Base-by-base conservation (phyloP, 2,888 invertebrate species). In the Phyllotreta striolata region DNA sequence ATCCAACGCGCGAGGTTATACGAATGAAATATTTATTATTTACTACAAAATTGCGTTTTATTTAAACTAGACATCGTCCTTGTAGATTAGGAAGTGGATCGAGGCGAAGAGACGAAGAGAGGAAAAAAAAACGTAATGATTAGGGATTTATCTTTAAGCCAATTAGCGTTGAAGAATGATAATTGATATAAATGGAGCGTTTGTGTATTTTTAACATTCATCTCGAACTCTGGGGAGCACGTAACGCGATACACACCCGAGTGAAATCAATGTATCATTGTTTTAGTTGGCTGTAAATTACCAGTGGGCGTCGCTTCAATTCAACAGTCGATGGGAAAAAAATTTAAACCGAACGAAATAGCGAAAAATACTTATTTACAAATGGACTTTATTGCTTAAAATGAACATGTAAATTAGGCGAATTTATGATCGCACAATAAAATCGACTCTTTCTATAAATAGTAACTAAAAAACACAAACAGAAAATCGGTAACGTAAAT, bases 381-480 rank as follows among this genome's bases (percentile, higher is more conserved):
- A 70, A 67, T 60, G 34, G 49, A 9, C 63, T 70, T 72, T 63
- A 70, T 71, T 70, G 62, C 57, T 56, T 65, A 63, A 67, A 69
- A 61, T 59, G 62, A 62, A 58, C 39, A 24, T 39, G 63, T 58
- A 67, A 68, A 64, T 62, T 56, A 63, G 41, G 14, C 14, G 57
- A 52, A 65, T 66, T 67, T 64, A 64, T 67, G 66, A 63, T 60
- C 67, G 38, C 54, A 69, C 63, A 66, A 69, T 66, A 70, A 70
- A 68, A 63, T 70, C 62, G 62, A 58, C 57, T 69, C 68, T 67
- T 68, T 68, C 66, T 70, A 68, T 66, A 67, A 72, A 73, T 70
- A 73, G 63, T 69, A 73, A 71, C 66, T 69, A 72, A 71, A 75
- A 74, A 71, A 72, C 69, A 73, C 70, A 74, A 74, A 76, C 73